Evolutionary conservation across 92 coral and sea anemone genomes (phyloP), one percentile per base, ranked within the genome.

Genomic region (Pocillopora meandrina): DNA sequence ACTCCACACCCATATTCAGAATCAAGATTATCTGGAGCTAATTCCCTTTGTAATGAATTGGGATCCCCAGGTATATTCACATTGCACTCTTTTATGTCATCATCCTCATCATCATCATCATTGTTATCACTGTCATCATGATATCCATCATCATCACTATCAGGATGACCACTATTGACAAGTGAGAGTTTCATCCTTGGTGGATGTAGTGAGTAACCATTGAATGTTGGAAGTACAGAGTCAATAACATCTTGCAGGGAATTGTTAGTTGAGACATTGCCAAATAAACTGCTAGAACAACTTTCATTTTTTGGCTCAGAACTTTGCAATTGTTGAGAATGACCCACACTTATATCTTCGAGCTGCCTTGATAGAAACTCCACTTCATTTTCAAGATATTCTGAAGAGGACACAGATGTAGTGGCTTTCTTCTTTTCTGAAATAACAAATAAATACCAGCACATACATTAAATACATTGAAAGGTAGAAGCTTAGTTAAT

Each of bases 231-330:
- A 5, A 83, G 78, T 63, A 83, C 55, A 9, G 86, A 62, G 52
- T 83, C 86, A 20, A 82, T 82, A 55, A 83, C 74, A n/a, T 63
- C 80, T 74, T 83, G 86, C 35, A 74, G 61, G 21, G 80, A 83
- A 0, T 83, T 80, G 2, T 82, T 73, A 1, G 12, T 11, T 15
- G 11, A 49, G 31, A 1, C 7, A 12, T 71, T 26, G 19, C 33
- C 12, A 12, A 42, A 6, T 36, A 14, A 57, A 18, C 58, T 42
- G 35, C 12, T 12, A 63, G 9, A 36, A 62, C 1, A 35, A 17
- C 21, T 74, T 52, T 74, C 73, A 23, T 62, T 14, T 8, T 42
- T 17, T 23, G 57, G 17, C 26, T 7, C 31, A 49, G 80, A 73
- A 18, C 47, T 35, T 61, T 17, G 34, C 35, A 71, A 23, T 13